Base-by-base conservation (phyloP, 2,888 invertebrate genomes). In the Meteorus colon region DNA sequence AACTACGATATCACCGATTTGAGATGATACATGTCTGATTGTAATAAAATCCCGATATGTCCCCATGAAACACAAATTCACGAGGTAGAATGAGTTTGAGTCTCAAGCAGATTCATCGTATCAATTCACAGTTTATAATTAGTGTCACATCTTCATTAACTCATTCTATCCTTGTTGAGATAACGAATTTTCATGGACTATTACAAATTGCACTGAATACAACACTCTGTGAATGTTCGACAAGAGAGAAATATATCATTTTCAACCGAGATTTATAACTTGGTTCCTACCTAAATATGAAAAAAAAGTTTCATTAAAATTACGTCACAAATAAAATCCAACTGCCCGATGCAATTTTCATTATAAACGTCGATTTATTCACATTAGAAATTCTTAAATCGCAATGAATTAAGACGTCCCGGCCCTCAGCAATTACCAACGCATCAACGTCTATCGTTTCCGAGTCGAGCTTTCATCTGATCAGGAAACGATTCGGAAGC, bases 101-200 rank as follows among this genome's bases (percentile, higher is more conserved):
- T 55, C 8, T 19, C 4, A 55, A 6, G 1, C 19, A 19, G 10
- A 19, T 19, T 8, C n/a, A 55, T 19, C 8, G 19, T n/a, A 65
- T 31, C 19, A 8, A 3, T 27, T 29, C 19, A 41, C 24, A 66
- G 66, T 65, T 51, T 73, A 65, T 16, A 51, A 37, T 37, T 34
- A 51, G 34, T 73, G 34, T 55, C 51, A 55, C 41, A 45, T 73
- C 55, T 66, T 16, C 66, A 66, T 73, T 59, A 65, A 59, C 66
- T 6, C 14, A 8, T 24, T 72, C 60, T 60, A 60, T 27, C 62
- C 41, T 14, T 34, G 5, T 8, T 6, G 5, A 34, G 12, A n/a
- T 24, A 24, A 27, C 27, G 12, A 29, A 27, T 4, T 16, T n/a
- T n/a, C 3, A 4, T 14, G 45, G 12, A 45, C 45, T 12, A 14